A percentile compares a stretch with the other conserved stretches of the same genome.
These are phyloP conservation scores for Conistra vaccinii DNA, from an alignment of 2,888 invertebrate species.

Conservation along the genomic window DNA sequence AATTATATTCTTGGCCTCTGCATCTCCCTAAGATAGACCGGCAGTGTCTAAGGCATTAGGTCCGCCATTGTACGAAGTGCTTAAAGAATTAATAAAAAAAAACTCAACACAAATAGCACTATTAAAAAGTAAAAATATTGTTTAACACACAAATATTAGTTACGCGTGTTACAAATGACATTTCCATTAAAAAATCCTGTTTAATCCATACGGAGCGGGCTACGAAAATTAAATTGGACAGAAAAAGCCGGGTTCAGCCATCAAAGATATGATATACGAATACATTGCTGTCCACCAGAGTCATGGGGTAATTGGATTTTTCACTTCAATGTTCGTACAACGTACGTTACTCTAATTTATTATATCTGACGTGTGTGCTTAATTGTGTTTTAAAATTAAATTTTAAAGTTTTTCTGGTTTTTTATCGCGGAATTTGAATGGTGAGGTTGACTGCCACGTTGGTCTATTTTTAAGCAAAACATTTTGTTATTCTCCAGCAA, in stretches of 20 bases:
- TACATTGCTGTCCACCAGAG: constrained; percentile 36
- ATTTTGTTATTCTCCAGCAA: no score
- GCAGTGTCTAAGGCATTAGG: not conserved
- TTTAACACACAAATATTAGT: constrained; percentile 1
- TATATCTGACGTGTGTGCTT: not conserved
- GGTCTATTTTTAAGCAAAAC: not conserved
- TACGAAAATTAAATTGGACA: constrained; percentile 67
- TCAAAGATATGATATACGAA: constrained; percentile 71
- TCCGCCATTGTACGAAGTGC: not conserved
- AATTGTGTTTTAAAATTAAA: constrained; percentile 15
- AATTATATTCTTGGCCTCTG: not conserved
- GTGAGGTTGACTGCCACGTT: not conserved
- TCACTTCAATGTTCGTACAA: constrained; percentile 61
- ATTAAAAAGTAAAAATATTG: not conserved
- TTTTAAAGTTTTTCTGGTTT: not conserved
- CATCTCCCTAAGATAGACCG: no score
- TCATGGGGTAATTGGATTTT: constrained; percentile 74
- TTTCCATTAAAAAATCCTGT: constrained; percentile 13
- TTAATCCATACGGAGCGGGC: not conserved
- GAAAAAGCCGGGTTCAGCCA: constrained; percentile 63
- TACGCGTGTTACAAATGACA: not conserved
- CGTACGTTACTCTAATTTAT: constrained; percentile 21
- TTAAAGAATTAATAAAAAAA: not conserved
- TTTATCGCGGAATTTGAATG: not conserved
- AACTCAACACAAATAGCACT: constrained; percentile 1